Base-by-base conservation (phyloP, 2,113 vertebrate species). In the Calyptomena viridis region DNA sequence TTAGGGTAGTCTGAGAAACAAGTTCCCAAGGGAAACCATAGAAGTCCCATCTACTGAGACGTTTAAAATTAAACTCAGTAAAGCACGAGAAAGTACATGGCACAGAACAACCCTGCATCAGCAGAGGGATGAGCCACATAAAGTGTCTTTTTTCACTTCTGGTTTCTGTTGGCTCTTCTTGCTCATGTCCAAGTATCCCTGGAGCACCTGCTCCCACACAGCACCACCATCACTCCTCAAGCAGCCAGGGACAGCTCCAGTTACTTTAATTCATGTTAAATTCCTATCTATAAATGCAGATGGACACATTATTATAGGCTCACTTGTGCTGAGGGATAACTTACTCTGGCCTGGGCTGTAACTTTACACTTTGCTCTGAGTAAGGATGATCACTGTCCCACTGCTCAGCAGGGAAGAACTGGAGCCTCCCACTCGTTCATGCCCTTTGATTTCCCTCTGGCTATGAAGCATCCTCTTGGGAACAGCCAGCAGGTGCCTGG, bases 11-110 rank as follows among this genome's bases (percentile, higher is more conserved):
- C 63, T 88, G 76, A 90, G 46, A 79, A 95, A 88, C 0, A 0
- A 96, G 80, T 95, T 96, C 87, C 91, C 78, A 39, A 92, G 91
- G 93, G 95, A 97, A 95, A 92, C 49, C n/a, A 40, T 11, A 83
- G 80, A 92, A 91, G 73, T 44, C 44, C 76, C 91, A 84, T 94
- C 80, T 68, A 93, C 19, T 3, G 9, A 72, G 40, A 79, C 75
- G 40, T 35, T 91, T 94, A 75, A 95, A 94, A 93, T 90, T 71
- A 87, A 90, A 78, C 60, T 87, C 52, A 53, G 17, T 59, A 89
- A 89, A 89, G 86, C 64, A 89, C 11, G 1, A 80, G 50, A 93
- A 93, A 67, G 63, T 42, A 46, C 30, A 27, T 1, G 39, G 86
- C 1, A 6, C 68, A 80, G 66, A 95, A 10, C 50, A 90, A 46